A percentile compares a stretch with the other conserved stretches of the same genome.
Conservation (phyloP, 2,113 vertebrate genomes). For the rabbit (Oryctolagus cuniculus) region DNA sequence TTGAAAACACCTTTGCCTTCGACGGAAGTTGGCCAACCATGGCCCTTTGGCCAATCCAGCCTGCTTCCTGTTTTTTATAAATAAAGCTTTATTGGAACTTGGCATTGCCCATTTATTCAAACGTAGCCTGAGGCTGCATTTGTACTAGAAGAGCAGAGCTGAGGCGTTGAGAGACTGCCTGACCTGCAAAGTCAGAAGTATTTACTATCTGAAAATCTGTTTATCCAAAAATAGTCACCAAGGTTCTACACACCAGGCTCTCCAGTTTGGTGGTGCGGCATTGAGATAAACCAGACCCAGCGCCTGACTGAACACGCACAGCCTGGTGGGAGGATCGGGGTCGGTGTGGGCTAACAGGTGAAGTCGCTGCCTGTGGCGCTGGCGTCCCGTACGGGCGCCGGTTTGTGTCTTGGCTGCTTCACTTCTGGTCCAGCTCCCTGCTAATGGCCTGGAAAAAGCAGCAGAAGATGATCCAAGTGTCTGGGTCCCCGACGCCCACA, state of each 20-base stretch:
- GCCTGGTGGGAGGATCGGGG: neutral
- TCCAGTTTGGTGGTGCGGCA: neutral
- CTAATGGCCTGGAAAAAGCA: too few species aligned
- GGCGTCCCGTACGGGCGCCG: too few species aligned
- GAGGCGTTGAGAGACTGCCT: neutral
- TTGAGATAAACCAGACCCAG: neutral
- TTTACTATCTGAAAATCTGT: neutral
- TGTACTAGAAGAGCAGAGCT: neutral
- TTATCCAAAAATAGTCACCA: neutral
- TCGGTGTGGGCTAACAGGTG: too few species aligned
- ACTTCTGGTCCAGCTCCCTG: too few species aligned
- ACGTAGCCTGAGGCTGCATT: neutral
- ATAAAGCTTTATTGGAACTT: slow-evolving; percentile 47
- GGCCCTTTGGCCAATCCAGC: neutral
- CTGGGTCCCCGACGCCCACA: too few species aligned
- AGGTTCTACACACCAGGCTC: neutral
- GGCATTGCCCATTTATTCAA: neutral
- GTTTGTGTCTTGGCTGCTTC: too few species aligned
- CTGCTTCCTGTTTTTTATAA: slow-evolving; percentile 44
- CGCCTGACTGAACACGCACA: neutral
- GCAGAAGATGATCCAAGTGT: too few species aligned
- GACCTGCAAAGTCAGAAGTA: neutral
- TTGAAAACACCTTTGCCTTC: neutral
- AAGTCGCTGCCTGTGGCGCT: too few species aligned
- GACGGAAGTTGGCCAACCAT: neutral